Evolutionary conservation across 92 coral and sea anemone genomes (phyloP), one percentile per base, ranked within the genome.

Genomic region (Paramuricea clavata): DNA sequence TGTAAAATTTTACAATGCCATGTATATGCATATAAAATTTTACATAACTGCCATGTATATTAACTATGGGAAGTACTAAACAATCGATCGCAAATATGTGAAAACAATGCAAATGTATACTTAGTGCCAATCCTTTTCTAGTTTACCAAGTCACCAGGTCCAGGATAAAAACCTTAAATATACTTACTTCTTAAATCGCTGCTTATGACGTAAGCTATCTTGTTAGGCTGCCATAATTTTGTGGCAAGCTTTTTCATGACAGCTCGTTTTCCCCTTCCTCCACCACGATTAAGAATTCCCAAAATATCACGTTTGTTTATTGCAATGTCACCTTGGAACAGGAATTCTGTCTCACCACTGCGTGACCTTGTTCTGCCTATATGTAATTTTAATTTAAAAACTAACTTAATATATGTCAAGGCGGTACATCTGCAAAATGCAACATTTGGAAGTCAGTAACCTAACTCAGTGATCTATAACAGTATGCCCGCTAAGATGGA

Each of bases 291-390:
- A 74, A 74, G 61, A 17, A 74, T 8, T 7, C 21, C 47, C 39
- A 41, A 8, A 12, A 74, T 62, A 5, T 74, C 81, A 30, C 25
- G 54, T 28, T 30, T 44, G 36, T 22, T 44, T 62, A 74, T 74
- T 10, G 59, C 60, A 16, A 74, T 74, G 25, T 74, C 81, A 43
- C 81, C 81, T 74, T 74, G 81, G 23, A 44, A 74, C 36, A 74
- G 19, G 39, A 74, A 74, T 33, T 74, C 81, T 25, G 59, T 49
- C 21, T 41, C 57, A 30, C 81, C 39, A 27, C 81, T 74, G 21
- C 81, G 54, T 74, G 32, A 1, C 21, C 25, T 9, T 23, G 12
- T 12, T 36, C 31, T 30, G 47, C 49, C 76, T 70, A 36, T 12
- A 70, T n/a, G n/a, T n/a, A n/a, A n/a, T n/a, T n/a, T n/a, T n/a